Percentiles rank a stretch among this genome's conserved stretches.
phyloP scores from a whole-genome alignment of 2,888 invertebrate species.

The Zhuqinia jingwanae region DNA sequence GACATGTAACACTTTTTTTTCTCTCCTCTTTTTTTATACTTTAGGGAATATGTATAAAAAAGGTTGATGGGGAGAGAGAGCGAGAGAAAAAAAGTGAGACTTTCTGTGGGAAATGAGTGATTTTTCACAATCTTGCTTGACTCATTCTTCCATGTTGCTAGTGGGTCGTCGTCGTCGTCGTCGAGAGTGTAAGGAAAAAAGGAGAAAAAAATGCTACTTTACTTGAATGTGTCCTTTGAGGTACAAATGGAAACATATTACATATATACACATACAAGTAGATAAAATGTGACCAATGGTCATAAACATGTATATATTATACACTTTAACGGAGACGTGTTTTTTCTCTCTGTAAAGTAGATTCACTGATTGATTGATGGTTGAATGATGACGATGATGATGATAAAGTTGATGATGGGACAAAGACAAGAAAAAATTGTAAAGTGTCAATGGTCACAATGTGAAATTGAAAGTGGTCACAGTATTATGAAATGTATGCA shows the following conservation, averaged over 20 bases:
- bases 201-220: too few species aligned
- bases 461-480: neutral
- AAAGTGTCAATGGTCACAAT: neutral
- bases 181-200: too few species aligned
- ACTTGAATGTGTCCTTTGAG: slow-evolving; percentile 15
- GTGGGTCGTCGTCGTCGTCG: too few species aligned
- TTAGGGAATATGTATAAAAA: slow-evolving; percentile 6
- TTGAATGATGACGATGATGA: neutral
- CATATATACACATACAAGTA: too few species aligned
- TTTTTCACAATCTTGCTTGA: slow-evolving; percentile 57
- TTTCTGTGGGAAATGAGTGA: slow-evolving; percentile 56
- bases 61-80: slow-evolving; percentile 1
- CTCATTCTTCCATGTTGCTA: neutral
- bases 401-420: neutral
- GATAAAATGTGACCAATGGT: too few species aligned
- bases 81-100: neutral
- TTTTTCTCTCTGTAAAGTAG: neutral
- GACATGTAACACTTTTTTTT: slow-evolving; percentile 31
- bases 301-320: too few species aligned
- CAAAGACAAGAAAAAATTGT: neutral
- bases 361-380: slow-evolving; percentile 29
- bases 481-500: too few species aligned
- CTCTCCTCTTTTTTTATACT: too few species aligned
- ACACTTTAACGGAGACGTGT: too few species aligned
- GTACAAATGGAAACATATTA: too few species aligned